Evolutionary conservation across 2,113 vertebrate genomes (phyloP).

Genomic region (Drymodes brunneopygia): DNA sequence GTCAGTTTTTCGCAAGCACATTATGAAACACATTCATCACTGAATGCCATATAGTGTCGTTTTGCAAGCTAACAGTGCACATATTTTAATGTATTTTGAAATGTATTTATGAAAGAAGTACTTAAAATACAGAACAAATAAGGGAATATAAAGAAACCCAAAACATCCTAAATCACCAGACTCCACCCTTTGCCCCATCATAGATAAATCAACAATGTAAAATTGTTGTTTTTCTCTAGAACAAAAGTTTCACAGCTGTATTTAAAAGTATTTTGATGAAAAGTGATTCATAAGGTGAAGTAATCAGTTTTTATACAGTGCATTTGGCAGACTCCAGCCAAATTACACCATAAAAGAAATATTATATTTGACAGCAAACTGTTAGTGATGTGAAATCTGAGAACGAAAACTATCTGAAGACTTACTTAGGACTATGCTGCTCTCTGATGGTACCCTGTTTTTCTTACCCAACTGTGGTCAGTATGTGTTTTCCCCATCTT

Average conservation of each 20-base stretch:
- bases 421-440: background rate
- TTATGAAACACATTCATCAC: background rate
- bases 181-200: background rate
- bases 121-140: background rate
- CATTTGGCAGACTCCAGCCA: slow-evolving; percentile 8
- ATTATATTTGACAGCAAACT: slow-evolving; percentile 42
- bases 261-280: slow-evolving; percentile 40
- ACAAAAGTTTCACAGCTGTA: slow-evolving; percentile 39
- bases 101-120: background rate
- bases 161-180: background rate
- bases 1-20: background rate
- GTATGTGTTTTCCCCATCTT: background rate
- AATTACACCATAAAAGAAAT: slow-evolving; percentile 62
- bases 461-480: background rate
- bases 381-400: slow-evolving; percentile 8
- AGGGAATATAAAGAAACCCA: background rate
- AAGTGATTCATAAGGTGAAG: slow-evolving; percentile 60
- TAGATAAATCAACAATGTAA: slow-evolving; percentile 11
- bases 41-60: background rate
- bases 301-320: slow-evolving; percentile 41
- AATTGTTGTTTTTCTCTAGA: slow-evolving; percentile 21
- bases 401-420: background rate
- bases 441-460: background rate
- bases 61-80: background rate
- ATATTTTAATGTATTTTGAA: background rate